Conservation (phyloP, 2,113 vertebrate species). For the Tor tambroides region DNA sequence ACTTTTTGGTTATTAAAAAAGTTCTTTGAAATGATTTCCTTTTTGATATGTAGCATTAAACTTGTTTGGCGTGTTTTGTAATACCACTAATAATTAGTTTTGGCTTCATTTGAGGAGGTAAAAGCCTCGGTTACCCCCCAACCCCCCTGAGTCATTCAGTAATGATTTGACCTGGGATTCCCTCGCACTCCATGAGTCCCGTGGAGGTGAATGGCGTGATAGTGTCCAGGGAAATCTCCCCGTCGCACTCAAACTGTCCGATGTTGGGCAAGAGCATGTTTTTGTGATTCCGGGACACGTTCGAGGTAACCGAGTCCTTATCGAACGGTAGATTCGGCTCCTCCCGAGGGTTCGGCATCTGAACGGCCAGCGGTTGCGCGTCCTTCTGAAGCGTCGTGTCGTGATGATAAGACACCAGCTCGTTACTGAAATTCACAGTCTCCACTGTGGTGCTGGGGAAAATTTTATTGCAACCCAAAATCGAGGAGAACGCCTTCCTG, state of each 20-base stretch:
- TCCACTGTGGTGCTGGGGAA: constrained; percentile 68
- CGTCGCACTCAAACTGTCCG: constrained; percentile 69
- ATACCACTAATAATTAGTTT: background rate
- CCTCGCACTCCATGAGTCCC: constrained; percentile 58
- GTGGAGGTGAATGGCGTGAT: constrained; percentile 57
- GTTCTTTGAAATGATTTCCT: background rate
- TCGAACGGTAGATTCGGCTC: constrained; percentile 61
- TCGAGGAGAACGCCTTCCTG: constrained; percentile 72
- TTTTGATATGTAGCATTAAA: background rate
- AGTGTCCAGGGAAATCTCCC: constrained; percentile 68
- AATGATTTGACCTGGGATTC: constrained; percentile 62
- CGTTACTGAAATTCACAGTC: constrained; percentile 71
- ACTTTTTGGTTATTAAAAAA: background rate
- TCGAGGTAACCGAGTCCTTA: constrained; percentile 65
- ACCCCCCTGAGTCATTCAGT: constrained; percentile 13
- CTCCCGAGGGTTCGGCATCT: constrained; percentile 55
- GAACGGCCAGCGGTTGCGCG: constrained; percentile 55
- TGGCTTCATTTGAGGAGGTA: background rate
- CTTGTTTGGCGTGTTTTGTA: background rate
- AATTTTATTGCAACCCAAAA: constrained; percentile 67
- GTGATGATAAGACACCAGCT: constrained; percentile 73
- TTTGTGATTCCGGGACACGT: constrained; percentile 59
- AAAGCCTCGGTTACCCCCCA: background rate
- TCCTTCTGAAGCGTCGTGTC: constrained; percentile 75
- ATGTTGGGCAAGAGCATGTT: constrained; percentile 57